These are phyloP conservation scores for Amyelois transitella DNA, from an alignment of 1,140 invertebrate genomes.

Conservation along the genomic window DNA sequence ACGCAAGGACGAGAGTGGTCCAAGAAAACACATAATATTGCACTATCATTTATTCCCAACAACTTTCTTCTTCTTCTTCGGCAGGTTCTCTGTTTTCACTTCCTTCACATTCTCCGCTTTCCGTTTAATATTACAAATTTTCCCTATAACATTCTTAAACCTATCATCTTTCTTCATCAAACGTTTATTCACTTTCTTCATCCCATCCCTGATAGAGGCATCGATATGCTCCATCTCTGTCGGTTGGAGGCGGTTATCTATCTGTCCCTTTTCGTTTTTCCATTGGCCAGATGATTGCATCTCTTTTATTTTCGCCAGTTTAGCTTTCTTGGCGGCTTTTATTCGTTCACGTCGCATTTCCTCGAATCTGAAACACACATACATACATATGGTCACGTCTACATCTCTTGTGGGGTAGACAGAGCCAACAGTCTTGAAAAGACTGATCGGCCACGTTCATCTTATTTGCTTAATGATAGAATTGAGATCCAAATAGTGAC, in stretches of 20 bases:
- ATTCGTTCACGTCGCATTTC: slow-evolving; percentile 62
- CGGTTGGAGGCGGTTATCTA: slow-evolving; percentile 24
- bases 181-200: slow-evolving; percentile 63
- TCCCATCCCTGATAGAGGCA: slow-evolving; percentile 42
- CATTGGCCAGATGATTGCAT: slow-evolving; percentile 59
- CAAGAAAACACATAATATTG: background rate
- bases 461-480: no score
- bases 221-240: slow-evolving; percentile 46
- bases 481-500: no score
- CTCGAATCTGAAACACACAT: slow-evolving; percentile 39
- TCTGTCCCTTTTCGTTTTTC: slow-evolving; percentile 30
- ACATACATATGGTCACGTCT: no score
- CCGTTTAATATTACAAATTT: slow-evolving; percentile 69
- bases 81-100: background rate
- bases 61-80: slow-evolving; percentile 37
- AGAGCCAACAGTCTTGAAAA: no score
- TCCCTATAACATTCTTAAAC: slow-evolving; percentile 73
- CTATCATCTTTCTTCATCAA: slow-evolving; percentile 68
- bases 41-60: slow-evolving; percentile 17
- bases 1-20: no score
- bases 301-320: slow-evolving; percentile 62
- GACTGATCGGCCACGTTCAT: no score
- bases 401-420: no score
- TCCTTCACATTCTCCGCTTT: slow-evolving; percentile 45
- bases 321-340: slow-evolving; percentile 62